Evolutionary conservation across 2,113 vertebrate species (phyloP), one percentile per base, ranked within the genome.

Genomic region (Aramus guarauna): DNA sequence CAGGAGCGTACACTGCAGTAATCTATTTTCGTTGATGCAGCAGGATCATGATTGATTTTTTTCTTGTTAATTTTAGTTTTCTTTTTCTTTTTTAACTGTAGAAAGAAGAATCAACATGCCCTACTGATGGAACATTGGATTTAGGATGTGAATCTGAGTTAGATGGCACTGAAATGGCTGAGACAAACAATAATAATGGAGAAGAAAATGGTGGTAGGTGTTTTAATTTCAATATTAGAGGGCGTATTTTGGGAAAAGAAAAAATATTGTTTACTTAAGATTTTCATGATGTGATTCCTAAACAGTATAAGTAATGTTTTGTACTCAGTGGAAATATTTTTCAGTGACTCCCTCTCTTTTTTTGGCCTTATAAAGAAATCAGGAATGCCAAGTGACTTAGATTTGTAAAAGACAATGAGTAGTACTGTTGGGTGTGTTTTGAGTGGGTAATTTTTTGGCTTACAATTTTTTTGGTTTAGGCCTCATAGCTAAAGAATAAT

Each of bases 81-180:
- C 67, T 94, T 88, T 68, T 94, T 60, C 32, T 85, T 93, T 95
- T 95, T 95, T 80, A 89, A 90, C 84, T 90, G 22, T 79, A 99
- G 98, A 98, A 98, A 97, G 98, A 98, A 97, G 98, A 98, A 96
- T 98, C 98, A 45, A 92, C 98, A 80, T 98, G 98, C 96, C 96
- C 98, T 79, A 89, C 94, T 94, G 98, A 98, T 91, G 98, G 97
- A 96, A 97, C 98, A 20, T 85, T 98, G 98, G 98, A 98, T 98
- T 97, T 98, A 98, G 98, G 98, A 97, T 98, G 98, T 96, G 98
- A 99, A 90, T 98, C 98, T 88, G 98, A 99, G 90, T 96, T 98
- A 97, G 98, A 98, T 97, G 97, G 98, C 90, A 86, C 98, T 93
- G 98, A 99, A 95, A 98, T 98, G 98, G 98, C 98, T 32, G 98